A percentile compares a stretch with the other conserved stretches of the same genome.
These are phyloP conservation scores for Podarcis cretensis DNA, from an alignment of 2,113 vertebrate species.

Conservation along the genomic window DNA sequence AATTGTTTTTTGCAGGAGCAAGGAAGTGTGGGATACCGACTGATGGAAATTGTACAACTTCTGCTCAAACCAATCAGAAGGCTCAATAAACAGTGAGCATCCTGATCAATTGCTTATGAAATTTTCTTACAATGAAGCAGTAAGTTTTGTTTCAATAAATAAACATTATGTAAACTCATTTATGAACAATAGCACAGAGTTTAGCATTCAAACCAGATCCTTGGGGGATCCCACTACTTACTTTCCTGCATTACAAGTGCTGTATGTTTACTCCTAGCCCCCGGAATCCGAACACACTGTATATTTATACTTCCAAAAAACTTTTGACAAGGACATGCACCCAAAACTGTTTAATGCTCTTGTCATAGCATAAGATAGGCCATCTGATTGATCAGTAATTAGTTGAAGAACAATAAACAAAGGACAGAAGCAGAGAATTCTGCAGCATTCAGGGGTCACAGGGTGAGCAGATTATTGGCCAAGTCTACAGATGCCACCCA, in stretches of 20 bases:
- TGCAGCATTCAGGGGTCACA: neutral
- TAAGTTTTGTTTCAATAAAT: too few species aligned
- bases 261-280: neutral
- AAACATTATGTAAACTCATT: neutral
- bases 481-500: neutral
- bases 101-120: too few species aligned
- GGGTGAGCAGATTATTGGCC: neutral
- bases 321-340: neutral
- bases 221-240: neutral
- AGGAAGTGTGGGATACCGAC: too few species aligned
- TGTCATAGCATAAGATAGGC: neutral
- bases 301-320: neutral
- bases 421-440: neutral
- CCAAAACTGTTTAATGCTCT: neutral
- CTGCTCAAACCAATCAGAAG: too few species aligned
- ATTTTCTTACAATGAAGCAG: too few species aligned
- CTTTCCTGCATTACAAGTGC: neutral
- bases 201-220: neutral
- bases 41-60: too few species aligned
- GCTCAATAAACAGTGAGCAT: too few species aligned
- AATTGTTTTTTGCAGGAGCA: too few species aligned
- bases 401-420: neutral
- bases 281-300: neutral
- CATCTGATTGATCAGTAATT: neutral
- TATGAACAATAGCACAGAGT: neutral